Conservation (phyloP, 2,113 vertebrate species). For the Paracanthobrama guichenoti region DNA sequence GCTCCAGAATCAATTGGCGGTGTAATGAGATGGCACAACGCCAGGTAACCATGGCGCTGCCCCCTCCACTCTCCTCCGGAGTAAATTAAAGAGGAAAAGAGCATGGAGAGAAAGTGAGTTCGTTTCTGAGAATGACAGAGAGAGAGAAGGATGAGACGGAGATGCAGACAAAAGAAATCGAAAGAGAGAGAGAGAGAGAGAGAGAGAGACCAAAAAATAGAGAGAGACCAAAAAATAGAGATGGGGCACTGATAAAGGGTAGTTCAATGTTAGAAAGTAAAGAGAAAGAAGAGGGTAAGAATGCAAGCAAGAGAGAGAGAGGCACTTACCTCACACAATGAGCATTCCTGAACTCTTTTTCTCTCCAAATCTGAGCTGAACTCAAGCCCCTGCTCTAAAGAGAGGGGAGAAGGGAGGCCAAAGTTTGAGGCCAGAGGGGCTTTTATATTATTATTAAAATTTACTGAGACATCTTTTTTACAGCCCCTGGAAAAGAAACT, state of each 20-base stretch:
- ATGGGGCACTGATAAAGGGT: constrained; percentile 10
- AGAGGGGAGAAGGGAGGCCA: constrained; percentile 50
- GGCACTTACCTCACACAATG: constrained; percentile 45
- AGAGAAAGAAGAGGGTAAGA: constrained; percentile 6
- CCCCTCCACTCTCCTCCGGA: constrained; percentile 73
- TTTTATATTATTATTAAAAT: constrained; percentile 55
- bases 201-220: constrained; percentile 18
- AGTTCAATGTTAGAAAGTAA: constrained; percentile 10
- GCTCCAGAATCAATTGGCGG: constrained; percentile 82
- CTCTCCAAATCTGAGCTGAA: constrained; percentile 59
- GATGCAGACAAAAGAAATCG: constrained; percentile 23
- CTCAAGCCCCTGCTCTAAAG: constrained; percentile 58
- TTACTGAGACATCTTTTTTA: constrained; percentile 48
- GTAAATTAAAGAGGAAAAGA: constrained; percentile 63
- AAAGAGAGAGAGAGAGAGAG: too few species aligned
- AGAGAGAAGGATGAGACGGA: constrained; percentile 19
- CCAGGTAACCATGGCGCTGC: constrained; percentile 82
- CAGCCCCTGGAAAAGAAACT: constrained; percentile 38
- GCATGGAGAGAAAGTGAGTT: constrained; percentile 52
- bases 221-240: constrained; percentile 22
- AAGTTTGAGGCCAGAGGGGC: constrained; percentile 50
- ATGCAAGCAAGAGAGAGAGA: constrained; percentile 31
- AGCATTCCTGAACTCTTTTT: constrained; percentile 54
- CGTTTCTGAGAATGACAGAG: constrained; percentile 30
- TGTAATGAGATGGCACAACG: constrained; percentile 82